Conservation (phyloP, 2,888 invertebrate genomes). For the Cremastinae sp. region DNA sequence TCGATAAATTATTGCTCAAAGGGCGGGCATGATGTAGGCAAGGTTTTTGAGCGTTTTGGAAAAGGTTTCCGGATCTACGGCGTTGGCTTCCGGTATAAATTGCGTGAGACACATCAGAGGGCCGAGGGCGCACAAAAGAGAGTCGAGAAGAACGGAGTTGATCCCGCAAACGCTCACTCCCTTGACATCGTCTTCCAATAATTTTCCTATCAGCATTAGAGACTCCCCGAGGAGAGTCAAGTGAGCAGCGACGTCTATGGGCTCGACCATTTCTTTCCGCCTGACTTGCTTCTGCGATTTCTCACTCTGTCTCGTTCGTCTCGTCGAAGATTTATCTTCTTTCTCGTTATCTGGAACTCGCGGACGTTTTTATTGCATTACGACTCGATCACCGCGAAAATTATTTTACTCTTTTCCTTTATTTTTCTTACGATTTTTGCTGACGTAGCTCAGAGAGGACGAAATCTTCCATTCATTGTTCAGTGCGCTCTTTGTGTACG, state of each 20-base stretch:
- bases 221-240: constrained; percentile 95
- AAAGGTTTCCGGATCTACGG: constrained; percentile 81
- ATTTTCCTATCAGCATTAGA: constrained; percentile 94
- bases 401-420: no score
- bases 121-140: constrained; percentile 94
- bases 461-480: constrained; percentile 77
- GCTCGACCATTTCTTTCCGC: constrained; percentile 81
- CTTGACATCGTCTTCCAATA: constrained; percentile 96
- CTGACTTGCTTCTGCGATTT: constrained; percentile 64
- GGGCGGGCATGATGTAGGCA: constrained; percentile 89
- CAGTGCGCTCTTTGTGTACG: constrained; percentile 70
- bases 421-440: constrained; percentile 76
- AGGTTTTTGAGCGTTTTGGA: constrained; percentile 93
- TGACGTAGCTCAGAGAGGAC: constrained; percentile 69
- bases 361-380: no score
- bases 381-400: no score
- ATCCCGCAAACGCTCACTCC: constrained; percentile 97
- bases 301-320: constrained; percentile 76
- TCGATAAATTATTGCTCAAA: constrained; percentile 67
- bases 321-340: constrained; percentile 69
- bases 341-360: constrained; percentile 71
- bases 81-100: constrained; percentile 86
- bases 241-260: constrained; percentile 95
- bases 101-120: constrained; percentile 93
- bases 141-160: constrained; percentile 95